Evolutionary conservation across 23 tunicate genomes (phyloP), one percentile per base, ranked within the genome.

Genomic region (Phallusia fumigata): DNA sequence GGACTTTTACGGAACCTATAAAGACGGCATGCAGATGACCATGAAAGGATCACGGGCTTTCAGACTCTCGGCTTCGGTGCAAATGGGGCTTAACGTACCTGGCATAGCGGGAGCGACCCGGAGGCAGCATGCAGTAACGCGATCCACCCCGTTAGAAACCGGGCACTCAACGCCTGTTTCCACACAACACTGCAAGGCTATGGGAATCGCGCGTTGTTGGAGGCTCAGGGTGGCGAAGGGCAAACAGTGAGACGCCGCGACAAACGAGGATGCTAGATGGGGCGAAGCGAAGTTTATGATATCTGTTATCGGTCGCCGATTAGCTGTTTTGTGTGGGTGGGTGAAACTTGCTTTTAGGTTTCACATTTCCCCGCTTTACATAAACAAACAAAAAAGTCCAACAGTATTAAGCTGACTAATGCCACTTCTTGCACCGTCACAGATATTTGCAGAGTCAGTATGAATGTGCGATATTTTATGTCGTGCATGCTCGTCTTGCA

Each of bases 81-180:
- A 36, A 74, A 79, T 74, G 86, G 80, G 86, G 80, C 74, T 83
- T 83, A 83, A 75, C 86, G 86, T 83, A 35, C 86, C 80, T 83
- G 34, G 80, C 86, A 53, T 83, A 58, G 69, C 69, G 26, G 69
- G 11, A 24, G 69, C 69, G 28, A 58, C 69, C 28, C 28, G 69
- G 69, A 24, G 28, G 28, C 69, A 3, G 69, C 26, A 58, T 22
- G 16, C 28, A 22, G 69, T 21, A 22, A 58, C 28, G 28, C 69
- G 69, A 58, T 58, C 8, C 69, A 58, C 26, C 69, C 28, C 69
- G 69, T 58, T 58, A 58, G 69, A 58, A 58, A 58, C 69, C 69
- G 69, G 26, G 69, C 69, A 58, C 28, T 58, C 5, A 24, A 24
- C 69, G 69, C 69, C 69, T 58, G 69, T 58, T 58, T 58, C 69